phyloP scores from a whole-genome alignment of 2,888 invertebrate species.

The Drosophila rubida region DNA sequence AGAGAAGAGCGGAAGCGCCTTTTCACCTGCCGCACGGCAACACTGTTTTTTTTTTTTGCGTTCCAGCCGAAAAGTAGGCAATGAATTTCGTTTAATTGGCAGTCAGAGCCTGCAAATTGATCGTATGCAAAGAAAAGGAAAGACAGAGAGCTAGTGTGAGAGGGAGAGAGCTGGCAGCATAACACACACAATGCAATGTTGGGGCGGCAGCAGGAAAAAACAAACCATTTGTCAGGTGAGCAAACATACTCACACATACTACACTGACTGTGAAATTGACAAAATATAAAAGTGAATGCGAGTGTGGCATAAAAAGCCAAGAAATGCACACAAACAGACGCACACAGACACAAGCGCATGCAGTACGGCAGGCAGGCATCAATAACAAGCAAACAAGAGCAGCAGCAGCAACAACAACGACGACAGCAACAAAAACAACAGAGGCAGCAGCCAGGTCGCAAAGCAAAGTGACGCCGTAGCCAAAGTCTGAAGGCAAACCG shows the following conservation, averaged over 20 bases:
- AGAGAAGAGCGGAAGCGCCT: constrained; percentile 10
- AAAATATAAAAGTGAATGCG: constrained; percentile 44
- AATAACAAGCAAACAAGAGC: constrained; percentile 48
- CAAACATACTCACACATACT: constrained; percentile 17
- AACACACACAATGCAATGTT: constrained; percentile 28
- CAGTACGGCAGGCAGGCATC: constrained; percentile 34
- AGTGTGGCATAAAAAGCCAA: constrained; percentile 33
- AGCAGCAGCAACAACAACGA: constrained; percentile 28
- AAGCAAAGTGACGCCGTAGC: constrained; percentile 30
- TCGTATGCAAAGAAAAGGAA: constrained; percentile 9
- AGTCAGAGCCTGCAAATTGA: constrained; percentile 26
- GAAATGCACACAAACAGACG: constrained; percentile 24
- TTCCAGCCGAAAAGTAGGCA: constrained; percentile 36
- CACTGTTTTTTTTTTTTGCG: constrained; percentile 1
- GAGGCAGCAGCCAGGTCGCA: constrained; percentile 4
- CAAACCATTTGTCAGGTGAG: constrained; percentile 58
- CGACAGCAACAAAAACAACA: too few relatives aligned
- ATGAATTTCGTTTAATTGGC: constrained; percentile 44
- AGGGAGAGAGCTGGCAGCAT: constrained; percentile 11
- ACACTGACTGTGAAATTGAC: constrained; percentile 43
- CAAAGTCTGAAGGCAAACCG: constrained; percentile 36
- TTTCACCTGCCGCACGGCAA: constrained; percentile 38
- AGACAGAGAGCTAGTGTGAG: not conserved
- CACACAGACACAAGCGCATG: not conserved
- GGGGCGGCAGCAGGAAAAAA: constrained; percentile 58